phyloP scores from a whole-genome alignment of 2,113 vertebrate genomes.

The Dicerorhinus sumatrensis region DNA sequence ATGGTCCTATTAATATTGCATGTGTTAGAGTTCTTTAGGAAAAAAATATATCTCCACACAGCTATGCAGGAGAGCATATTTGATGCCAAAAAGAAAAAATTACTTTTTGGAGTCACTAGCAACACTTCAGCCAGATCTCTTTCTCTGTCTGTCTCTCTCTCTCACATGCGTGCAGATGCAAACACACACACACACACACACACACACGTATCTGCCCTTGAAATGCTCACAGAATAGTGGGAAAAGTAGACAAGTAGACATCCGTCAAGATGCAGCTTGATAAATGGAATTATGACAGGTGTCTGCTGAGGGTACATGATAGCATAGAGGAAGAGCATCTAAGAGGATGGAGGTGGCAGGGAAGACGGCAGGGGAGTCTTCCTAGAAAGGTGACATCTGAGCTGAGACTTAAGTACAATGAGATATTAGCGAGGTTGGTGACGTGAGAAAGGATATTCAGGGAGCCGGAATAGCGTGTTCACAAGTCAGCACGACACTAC shows the following conservation, averaged over 20 bases:
- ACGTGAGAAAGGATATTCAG: background rate
- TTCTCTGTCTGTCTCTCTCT: background rate
- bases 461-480: background rate
- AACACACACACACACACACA: background rate
- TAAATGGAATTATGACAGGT: background rate
- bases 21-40: slow-evolving; percentile 28
- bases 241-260: background rate
- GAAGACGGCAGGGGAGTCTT: background rate
- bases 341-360: background rate
- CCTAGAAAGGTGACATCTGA: background rate
- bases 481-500: background rate
- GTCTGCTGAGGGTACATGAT: background rate
- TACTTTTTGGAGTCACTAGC: background rate
- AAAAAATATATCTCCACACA: slow-evolving; percentile 40
- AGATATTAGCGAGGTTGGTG: background rate
- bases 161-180: background rate
- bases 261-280: background rate
- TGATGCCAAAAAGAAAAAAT: slow-evolving; percentile 29
- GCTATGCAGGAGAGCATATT: background rate
- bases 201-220: background rate
- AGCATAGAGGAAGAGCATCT: background rate
- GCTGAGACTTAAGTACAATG: background rate
- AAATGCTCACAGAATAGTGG: background rate
- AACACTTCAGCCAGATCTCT: background rate
- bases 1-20: slow-evolving; percentile 64